These are phyloP conservation scores for Pleuronectes platessa DNA, from an alignment of 2,113 vertebrate species.

Conservation along the genomic window DNA sequence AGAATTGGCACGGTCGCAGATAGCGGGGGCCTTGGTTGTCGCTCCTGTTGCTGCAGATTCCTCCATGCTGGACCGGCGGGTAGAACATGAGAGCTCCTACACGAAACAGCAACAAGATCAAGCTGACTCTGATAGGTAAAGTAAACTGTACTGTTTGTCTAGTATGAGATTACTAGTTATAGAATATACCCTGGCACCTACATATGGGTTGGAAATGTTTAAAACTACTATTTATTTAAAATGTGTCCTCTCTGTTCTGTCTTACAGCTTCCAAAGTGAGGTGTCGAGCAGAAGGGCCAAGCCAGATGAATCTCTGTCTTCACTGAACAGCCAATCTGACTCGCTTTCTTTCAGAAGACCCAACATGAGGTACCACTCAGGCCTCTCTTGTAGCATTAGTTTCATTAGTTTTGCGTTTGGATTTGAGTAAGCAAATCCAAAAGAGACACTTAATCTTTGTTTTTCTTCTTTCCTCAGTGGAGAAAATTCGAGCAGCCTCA, in stretches of 20 bases:
- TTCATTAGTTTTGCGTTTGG: neutral
- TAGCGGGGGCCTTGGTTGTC: conserved; percentile 73
- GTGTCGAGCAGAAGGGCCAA: conserved; percentile 67
- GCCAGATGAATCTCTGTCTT: conserved; percentile 76
- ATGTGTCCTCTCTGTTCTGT: neutral
- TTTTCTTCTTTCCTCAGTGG: conserved; percentile 53
- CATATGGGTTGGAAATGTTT: neutral
- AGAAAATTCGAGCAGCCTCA: conserved; percentile 79
- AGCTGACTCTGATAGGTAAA: conserved; percentile 85
- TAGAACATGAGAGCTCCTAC: conserved; percentile 75
- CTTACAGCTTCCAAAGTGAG: conserved; percentile 80
- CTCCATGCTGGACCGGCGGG: conserved; percentile 78
- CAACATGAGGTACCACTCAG: conserved; percentile 81
- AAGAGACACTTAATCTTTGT: neutral
- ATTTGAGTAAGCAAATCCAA: neutral
- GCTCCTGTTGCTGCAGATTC: conserved; percentile 61
- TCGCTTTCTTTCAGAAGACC: conserved; percentile 85
- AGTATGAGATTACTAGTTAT: neutral
- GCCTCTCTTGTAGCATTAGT: neutral
- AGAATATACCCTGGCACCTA: neutral
- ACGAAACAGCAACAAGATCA: conserved; percentile 75
- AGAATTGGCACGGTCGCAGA: conserved; percentile 84
- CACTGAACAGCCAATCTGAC: conserved; percentile 85
- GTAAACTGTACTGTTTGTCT: neutral
- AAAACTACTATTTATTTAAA: neutral